phyloP scores from a whole-genome alignment of 1,140 invertebrate species.

The Fopius arisanus region DNA sequence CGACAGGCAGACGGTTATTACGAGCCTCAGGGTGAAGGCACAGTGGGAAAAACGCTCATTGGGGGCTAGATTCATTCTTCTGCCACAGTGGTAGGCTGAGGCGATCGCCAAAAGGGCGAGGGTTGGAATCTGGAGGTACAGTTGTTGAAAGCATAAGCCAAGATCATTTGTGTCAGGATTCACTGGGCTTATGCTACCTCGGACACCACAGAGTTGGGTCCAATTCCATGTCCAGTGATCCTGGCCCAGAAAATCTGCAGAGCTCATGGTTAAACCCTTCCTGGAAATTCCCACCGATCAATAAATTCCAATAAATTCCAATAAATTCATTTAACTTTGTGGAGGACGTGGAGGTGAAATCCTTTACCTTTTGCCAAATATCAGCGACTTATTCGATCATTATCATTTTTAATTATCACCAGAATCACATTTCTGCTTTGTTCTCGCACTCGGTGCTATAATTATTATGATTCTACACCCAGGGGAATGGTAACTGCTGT shows the following conservation, averaged over 20 bases:
- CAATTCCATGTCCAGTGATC: slow-evolving; percentile 70
- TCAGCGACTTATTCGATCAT: no score
- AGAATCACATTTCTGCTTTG: no score
- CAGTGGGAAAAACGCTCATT: slow-evolving; percentile 68
- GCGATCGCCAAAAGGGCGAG: slow-evolving; percentile 74
- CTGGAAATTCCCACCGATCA: neutral
- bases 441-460: no score
- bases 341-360: no score
- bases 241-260: neutral
- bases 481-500: no score
- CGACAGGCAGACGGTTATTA: slow-evolving; percentile 69
- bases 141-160: slow-evolving; percentile 81
- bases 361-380: no score
- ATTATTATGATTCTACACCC: neutral
- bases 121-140: slow-evolving; percentile 76
- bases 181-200: slow-evolving; percentile 70
- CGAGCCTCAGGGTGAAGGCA: slow-evolving; percentile 70
- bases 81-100: slow-evolving; percentile 81
- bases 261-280: slow-evolving; percentile 8
- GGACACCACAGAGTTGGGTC: slow-evolving; percentile 76
- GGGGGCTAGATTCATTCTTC: slow-evolving; percentile 66
- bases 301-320: neutral
- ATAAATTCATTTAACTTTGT: no score
- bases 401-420: no score
- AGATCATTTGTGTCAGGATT: slow-evolving; percentile 74